Evolutionary conservation across 2,888 invertebrate species (phyloP).

Genomic region (Scaptomyza cyrtandrae): DNA sequence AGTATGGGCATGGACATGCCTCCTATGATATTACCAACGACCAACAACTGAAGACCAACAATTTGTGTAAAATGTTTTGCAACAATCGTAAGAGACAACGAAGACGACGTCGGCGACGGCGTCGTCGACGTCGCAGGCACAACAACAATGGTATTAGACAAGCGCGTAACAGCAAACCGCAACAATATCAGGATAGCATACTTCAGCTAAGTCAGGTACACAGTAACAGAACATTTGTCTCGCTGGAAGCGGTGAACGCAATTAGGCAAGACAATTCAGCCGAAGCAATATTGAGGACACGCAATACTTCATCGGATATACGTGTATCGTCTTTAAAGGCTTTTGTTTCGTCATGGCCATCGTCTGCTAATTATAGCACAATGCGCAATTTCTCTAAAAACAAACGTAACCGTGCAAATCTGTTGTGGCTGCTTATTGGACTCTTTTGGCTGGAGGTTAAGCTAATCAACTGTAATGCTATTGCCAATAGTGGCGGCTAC

Average conservation of each 20-base stretch:
- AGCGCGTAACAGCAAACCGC: constrained; percentile 19
- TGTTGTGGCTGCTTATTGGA: constrained; percentile 82
- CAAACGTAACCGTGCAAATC: constrained; percentile 67
- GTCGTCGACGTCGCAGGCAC: constrained; percentile 62
- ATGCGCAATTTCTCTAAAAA: constrained; percentile 55
- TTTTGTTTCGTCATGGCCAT: constrained; percentile 36
- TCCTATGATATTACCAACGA: constrained; percentile 67
- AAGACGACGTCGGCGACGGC: constrained; percentile 58
- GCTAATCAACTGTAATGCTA: constrained; percentile 79
- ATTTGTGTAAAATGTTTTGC: constrained; percentile 66
- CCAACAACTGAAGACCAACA: constrained; percentile 72
- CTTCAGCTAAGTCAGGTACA: constrained; percentile 10
- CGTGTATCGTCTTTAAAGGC: constrained; percentile 39
- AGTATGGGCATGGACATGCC: constrained; percentile 43
- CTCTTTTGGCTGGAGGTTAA: constrained; percentile 83
- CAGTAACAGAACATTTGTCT: constrained; percentile 9
- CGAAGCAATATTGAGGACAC: constrained; percentile 1
- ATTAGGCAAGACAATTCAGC: constrained; percentile 27
- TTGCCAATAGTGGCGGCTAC: constrained; percentile 56
- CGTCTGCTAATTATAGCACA: constrained; percentile 12
- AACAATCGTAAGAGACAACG: constrained; percentile 65
- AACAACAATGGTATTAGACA: constrained; percentile 23
- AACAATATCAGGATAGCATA: constrained; percentile 29
- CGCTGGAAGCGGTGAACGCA: constrained; percentile 50
- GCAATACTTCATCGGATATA: constrained; percentile 11